Evolutionary conservation across 2,797 vertebrate species (phyloP).

Genomic region (Coccyzus lansbergi): DNA sequence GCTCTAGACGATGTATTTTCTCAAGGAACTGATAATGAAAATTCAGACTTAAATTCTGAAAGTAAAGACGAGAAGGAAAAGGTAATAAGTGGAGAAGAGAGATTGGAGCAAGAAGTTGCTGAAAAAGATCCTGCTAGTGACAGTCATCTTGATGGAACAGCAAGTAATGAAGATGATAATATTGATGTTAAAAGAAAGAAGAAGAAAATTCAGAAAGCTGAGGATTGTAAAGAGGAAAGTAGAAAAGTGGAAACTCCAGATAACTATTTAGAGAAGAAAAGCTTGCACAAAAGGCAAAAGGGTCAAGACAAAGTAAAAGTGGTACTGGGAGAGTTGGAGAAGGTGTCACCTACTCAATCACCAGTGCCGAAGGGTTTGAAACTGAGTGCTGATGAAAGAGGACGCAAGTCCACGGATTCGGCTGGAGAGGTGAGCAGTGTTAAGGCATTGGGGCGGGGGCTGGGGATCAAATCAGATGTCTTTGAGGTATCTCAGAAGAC

Average conservation of each 20-base stretch:
- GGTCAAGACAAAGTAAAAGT: constrained; percentile 70
- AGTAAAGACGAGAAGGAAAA: constrained; percentile 58
- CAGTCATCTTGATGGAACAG: constrained; percentile 22
- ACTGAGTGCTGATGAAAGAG: constrained; percentile 69
- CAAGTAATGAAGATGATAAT: constrained; percentile 71
- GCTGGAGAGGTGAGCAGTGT: constrained; percentile 78
- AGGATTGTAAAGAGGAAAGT: constrained; percentile 68
- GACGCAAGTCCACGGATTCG: constrained; percentile 67
- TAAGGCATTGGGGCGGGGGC: neutral
- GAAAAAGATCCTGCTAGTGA: constrained; percentile 20
- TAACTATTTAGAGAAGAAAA: constrained; percentile 63
- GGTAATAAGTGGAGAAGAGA: constrained; percentile 16
- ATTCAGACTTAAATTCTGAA: constrained; percentile 45
- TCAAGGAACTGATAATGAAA: constrained; percentile 50
- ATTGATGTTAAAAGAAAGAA: constrained; percentile 83
- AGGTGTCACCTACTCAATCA: neutral
- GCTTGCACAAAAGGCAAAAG: constrained; percentile 69
- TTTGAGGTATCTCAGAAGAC: neutral
- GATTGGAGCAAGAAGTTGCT: constrained; percentile 13
- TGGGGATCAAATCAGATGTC: constrained; percentile 31
- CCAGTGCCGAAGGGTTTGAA: constrained; percentile 70
- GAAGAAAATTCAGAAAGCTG: constrained; percentile 79
- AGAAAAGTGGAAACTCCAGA: constrained; percentile 52
- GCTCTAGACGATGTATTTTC: neutral
- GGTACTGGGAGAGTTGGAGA: constrained; percentile 48